A percentile compares a stretch with the other conserved stretches of the same genome.
phyloP scores from a whole-genome alignment of 2,797 vertebrate genomes.

The Microtus agrestis region DNA sequence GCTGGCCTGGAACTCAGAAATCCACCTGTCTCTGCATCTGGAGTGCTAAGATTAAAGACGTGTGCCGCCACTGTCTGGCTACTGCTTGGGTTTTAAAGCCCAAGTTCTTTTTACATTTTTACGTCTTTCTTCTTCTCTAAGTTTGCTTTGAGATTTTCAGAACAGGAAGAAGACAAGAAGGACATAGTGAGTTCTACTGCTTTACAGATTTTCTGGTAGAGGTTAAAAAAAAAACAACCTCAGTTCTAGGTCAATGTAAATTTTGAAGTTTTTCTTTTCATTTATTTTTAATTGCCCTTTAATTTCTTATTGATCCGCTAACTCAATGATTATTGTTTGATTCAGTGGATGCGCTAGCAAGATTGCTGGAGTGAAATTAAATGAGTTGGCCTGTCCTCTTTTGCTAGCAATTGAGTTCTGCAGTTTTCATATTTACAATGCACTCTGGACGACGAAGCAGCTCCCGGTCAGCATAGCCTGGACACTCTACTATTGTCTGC shows the following conservation, averaged over 20 bases:
- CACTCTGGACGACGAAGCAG: neutral
- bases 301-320: constrained; percentile 81
- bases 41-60: neutral
- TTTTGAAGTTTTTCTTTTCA: constrained; percentile 60
- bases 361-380: constrained; percentile 72
- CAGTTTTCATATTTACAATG: neutral
- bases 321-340: constrained; percentile 75
- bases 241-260: constrained; percentile 57
- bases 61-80: neutral
- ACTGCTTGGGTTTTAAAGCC: neutral
- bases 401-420: constrained; percentile 21
- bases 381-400: constrained; percentile 20
- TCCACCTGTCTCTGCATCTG: neutral
- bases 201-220: constrained; percentile 51
- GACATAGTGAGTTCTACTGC: neutral
- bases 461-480: neutral
- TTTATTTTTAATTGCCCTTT: constrained; percentile 79
- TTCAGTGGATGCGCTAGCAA: constrained; percentile 46
- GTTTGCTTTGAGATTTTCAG: constrained; percentile 2
- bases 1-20: neutral
- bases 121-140: neutral
- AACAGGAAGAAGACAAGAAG: neutral
- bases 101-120: neutral
- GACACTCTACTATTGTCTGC: neutral
- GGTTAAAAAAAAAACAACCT: neutral